Percentiles rank a stretch among this genome's conserved stretches.
Conservation (phyloP, 2,113 vertebrate genomes). For the Dipodomys spectabilis region DNA sequence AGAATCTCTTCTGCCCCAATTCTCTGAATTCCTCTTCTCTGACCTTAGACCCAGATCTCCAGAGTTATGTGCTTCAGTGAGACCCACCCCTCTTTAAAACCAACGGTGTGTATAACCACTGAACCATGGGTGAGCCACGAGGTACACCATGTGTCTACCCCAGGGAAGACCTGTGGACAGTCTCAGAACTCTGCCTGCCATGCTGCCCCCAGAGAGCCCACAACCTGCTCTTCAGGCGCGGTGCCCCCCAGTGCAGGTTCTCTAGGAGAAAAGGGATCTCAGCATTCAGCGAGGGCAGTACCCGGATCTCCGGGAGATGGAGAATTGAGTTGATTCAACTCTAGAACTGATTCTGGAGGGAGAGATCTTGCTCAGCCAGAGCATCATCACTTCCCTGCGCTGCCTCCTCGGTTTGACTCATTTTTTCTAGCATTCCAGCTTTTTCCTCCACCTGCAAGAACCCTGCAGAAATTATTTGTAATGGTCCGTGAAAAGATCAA, state of each 20-base stretch:
- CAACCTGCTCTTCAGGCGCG: too few relatives aligned
- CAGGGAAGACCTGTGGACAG: not conserved
- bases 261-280: not conserved
- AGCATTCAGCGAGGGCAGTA: rapidly evolving
- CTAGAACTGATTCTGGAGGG: too few relatives aligned
- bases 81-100: not conserved
- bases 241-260: rapidly evolving
- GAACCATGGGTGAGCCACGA: not conserved
- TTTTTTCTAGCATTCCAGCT: not conserved
- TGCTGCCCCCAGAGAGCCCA: not conserved
- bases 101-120: rapidly evolving
- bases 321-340: not conserved
- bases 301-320: rapidly evolving
- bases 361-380: not conserved
- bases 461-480: conserved; percentile 66
- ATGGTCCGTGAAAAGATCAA: conserved; percentile 71
- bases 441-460: conserved; percentile 41
- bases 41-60: not conserved
- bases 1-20: rapidly evolving
- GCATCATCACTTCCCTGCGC: not conserved
- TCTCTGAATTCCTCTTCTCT: not conserved
- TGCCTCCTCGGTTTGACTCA: not conserved
- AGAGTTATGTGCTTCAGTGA: not conserved
- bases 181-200: not conserved
- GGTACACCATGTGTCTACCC: rapidly evolving